A percentile compares a stretch with the other conserved stretches of the same genome.
These are phyloP conservation scores for Montipora foliosa DNA, from an alignment of 64 coral and sea anemone species.

Conservation along the genomic window DNA sequence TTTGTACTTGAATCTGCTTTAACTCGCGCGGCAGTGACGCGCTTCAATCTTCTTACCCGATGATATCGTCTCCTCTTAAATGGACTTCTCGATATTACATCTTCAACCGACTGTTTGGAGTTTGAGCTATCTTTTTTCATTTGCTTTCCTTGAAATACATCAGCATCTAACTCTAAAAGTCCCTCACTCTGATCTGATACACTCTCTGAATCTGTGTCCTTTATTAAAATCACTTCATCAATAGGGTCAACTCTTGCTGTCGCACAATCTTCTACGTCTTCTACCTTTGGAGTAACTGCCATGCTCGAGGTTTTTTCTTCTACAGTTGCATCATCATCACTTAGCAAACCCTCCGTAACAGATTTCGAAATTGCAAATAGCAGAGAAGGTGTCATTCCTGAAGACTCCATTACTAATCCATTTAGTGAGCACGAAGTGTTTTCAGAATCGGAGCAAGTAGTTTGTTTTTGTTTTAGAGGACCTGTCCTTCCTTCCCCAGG, in stretches of 20 bases:
- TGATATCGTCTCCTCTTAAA: background rate
- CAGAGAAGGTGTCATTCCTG: background rate
- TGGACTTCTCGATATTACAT: background rate
- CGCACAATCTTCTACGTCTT: background rate
- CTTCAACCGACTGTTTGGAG: background rate
- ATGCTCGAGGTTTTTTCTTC: background rate
- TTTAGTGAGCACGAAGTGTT: background rate
- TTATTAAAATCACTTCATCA: conserved; percentile 25
- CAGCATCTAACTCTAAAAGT: background rate
- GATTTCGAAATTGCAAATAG: background rate
- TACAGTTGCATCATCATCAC: background rate
- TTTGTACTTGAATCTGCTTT: conserved; percentile 10
- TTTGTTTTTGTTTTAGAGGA: background rate
- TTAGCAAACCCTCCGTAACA: background rate
- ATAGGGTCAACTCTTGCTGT: background rate
- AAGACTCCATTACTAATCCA: background rate
- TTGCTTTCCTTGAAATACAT: background rate
- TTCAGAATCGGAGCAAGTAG: background rate
- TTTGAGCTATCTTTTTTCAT: background rate
- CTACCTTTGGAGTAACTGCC: background rate
- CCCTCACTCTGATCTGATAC: conserved; percentile 9
- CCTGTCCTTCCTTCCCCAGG: background rate
- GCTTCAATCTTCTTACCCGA: background rate
- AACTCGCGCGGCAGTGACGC: background rate
- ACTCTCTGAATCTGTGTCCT: conserved; percentile 68